phyloP scores from a whole-genome alignment of 2,113 vertebrate species.

The Azemiops feae region DNA sequence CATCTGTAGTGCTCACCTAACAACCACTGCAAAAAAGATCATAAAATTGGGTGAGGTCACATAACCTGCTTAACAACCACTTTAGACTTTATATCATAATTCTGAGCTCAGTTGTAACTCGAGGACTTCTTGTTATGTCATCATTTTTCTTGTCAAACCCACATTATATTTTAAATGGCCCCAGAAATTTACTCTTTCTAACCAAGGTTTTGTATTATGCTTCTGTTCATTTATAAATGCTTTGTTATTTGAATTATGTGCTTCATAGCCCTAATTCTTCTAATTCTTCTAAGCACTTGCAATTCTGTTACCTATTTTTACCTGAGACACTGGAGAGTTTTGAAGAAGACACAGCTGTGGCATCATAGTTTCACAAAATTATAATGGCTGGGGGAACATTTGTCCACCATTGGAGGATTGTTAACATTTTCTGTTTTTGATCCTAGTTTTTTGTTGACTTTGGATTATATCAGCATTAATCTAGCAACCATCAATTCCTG shows the following conservation, averaged over 20 bases:
- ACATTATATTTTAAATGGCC: neutral
- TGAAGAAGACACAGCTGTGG: neutral
- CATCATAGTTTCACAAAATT: neutral
- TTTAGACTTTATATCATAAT: neutral
- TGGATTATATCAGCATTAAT: conserved; percentile 92
- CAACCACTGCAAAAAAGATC: neutral
- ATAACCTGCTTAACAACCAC: neutral
- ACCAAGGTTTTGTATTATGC: neutral
- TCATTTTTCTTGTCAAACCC: neutral
- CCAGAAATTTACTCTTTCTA: neutral
- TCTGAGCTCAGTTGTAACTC: neutral
- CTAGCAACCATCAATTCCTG: conserved; percentile 96
- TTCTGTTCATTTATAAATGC: neutral
- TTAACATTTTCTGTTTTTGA: conserved; percentile 49
- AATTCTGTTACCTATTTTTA: neutral
- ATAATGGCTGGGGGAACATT: neutral
- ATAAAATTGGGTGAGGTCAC: neutral
- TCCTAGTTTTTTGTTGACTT: conserved; percentile 85
- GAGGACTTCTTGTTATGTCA: neutral
- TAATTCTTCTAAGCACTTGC: neutral
- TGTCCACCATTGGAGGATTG: conserved; percentile 1
- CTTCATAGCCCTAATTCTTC: neutral
- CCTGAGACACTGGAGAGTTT: neutral
- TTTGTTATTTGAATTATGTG: neutral
- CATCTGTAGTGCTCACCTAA: neutral